Evolutionary conservation across 2,797 vertebrate species (phyloP).

Genomic region (Hemitrygon akajei): DNA sequence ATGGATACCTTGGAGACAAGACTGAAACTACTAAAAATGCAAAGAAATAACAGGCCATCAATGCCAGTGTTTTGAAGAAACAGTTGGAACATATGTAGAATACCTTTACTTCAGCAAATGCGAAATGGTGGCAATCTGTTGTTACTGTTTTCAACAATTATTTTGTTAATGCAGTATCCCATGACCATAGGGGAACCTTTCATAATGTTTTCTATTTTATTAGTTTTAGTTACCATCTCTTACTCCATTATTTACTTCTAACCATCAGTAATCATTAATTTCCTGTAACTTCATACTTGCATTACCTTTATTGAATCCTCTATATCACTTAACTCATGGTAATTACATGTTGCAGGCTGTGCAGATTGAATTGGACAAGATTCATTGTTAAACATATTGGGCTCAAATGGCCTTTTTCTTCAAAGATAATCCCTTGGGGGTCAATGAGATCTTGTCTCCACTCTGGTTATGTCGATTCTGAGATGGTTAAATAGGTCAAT

Average conservation of each 20-base stretch:
- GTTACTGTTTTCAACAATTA: not conserved
- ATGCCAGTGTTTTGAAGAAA: not conserved
- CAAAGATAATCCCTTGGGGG: no score
- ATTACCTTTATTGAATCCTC: no score
- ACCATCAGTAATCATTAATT: not conserved
- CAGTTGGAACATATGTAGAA: not conserved
- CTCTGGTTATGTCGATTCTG: no score
- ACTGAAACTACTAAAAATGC: not conserved
- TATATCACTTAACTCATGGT: not conserved
- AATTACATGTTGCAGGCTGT: not conserved
- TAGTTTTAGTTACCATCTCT: not conserved
- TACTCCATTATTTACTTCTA: not conserved
- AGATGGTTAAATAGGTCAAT: not conserved
- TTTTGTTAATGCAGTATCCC: not conserved
- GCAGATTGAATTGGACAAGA: not conserved
- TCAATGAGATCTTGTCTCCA: no score
- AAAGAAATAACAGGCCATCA: not conserved
- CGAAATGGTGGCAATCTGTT: not conserved
- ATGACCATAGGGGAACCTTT: not conserved
- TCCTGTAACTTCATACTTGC: no score
- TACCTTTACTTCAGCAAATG: not conserved
- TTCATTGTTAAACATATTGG: not conserved
- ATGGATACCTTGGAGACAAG: not conserved
- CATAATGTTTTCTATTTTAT: not conserved
- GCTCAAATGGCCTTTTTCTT: no score